Conservation (phyloP, 2,888 invertebrate species). For the Hecatera dysodea region DNA sequence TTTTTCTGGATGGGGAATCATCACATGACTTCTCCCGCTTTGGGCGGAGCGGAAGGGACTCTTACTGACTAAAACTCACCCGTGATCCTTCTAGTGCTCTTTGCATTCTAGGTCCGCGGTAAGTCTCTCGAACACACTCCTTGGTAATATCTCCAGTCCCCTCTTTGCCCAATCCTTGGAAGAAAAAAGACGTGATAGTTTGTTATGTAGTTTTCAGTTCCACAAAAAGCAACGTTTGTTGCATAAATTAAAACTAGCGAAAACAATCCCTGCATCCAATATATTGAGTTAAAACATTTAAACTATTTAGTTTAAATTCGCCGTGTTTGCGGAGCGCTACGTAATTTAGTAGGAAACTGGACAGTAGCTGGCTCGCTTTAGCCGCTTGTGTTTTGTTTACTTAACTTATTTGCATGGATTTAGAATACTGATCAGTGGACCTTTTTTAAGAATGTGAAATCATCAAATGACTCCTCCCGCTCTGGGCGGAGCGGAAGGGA, state of each 20-base stretch:
- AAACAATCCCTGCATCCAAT: constrained; percentile 34
- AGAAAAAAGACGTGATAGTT: background rate
- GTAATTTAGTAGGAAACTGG: constrained; percentile 64
- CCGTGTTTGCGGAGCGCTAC: constrained; percentile 57
- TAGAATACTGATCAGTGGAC: constrained; percentile 1
- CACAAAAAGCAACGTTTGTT: background rate
- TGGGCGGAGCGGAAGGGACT: too few relatives aligned
- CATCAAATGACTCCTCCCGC: too few relatives aligned
- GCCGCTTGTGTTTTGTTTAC: constrained; percentile 27
- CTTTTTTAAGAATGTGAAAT: too few relatives aligned
- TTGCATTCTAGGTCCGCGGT: too few relatives aligned
- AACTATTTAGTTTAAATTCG: constrained; percentile 65
- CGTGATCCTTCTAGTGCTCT: too few relatives aligned
- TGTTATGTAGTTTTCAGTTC: background rate
- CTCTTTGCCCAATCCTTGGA: background rate
- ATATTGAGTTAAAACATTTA: constrained; percentile 50
- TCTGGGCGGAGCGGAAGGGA: too few relatives aligned
- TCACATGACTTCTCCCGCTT: too few relatives aligned
- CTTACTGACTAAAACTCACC: too few relatives aligned
- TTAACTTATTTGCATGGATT: constrained; percentile 20
- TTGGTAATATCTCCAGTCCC: too few relatives aligned
- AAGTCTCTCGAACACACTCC: too few relatives aligned
- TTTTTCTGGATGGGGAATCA: too few relatives aligned
- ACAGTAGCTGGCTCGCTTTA: background rate
- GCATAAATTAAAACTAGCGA: constrained; percentile 25